A percentile compares a stretch with the other conserved stretches of the same genome.
Conservation (phyloP, 2,113 vertebrate species). For the Apistogramma diplotaenia region DNA sequence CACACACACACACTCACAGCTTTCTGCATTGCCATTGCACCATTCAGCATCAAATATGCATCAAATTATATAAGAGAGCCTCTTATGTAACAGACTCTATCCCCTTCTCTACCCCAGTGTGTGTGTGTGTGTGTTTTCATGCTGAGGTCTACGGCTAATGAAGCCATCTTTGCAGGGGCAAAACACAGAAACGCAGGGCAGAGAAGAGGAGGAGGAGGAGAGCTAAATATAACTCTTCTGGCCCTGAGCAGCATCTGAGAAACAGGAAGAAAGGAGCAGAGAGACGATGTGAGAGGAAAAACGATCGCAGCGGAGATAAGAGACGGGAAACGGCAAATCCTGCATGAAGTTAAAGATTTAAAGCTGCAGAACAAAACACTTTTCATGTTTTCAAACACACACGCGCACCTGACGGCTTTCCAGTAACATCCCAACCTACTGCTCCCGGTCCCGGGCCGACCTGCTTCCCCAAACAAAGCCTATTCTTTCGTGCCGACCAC, state of each 20-base stretch:
- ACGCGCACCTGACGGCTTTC: not conserved
- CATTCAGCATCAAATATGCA: constrained; percentile 73
- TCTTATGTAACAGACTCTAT: constrained; percentile 68
- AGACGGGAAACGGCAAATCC: not conserved
- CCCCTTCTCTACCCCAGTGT: constrained; percentile 28
- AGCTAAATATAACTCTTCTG: constrained; percentile 1
- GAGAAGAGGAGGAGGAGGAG: not conserved
- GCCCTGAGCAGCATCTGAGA: not conserved
- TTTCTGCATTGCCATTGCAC: constrained; percentile 16
- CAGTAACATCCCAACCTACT: not conserved
- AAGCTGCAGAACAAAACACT: not conserved
- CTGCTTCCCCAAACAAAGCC: not conserved
- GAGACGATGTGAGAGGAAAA: not conserved
- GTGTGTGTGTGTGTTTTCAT: constrained; percentile 27
- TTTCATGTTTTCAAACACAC: not conserved
- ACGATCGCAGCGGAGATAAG: not conserved
- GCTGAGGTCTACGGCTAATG: constrained; percentile 63
- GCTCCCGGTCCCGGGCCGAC: not conserved
- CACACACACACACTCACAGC: not conserved
- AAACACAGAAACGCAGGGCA: constrained; percentile 40
- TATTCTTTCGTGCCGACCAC: not conserved
- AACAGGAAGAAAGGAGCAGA: not conserved
- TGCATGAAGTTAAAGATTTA: not conserved
- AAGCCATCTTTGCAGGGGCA: constrained; percentile 57
- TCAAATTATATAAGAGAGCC: constrained; percentile 71